Percentiles rank a stretch among this genome's conserved stretches.
Evolutionary conservation across 2,797 vertebrate genomes (phyloP).

Genomic region (Hirundo rustica): DNA sequence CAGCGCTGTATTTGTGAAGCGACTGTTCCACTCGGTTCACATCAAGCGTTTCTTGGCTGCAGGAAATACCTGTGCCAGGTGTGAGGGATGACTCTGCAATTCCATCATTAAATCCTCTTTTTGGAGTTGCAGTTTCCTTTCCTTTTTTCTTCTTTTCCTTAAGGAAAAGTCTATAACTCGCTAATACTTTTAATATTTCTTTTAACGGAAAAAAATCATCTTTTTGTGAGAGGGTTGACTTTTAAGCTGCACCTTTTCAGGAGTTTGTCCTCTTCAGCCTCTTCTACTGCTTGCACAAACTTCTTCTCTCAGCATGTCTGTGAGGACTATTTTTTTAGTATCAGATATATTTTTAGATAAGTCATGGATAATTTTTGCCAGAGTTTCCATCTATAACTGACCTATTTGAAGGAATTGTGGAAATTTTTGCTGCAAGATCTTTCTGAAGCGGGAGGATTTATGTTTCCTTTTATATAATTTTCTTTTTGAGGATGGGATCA

Average conservation of each 20-base stretch:
- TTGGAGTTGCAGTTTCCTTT: neutral
- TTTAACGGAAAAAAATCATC: neutral
- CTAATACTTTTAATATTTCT: neutral
- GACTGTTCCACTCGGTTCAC: neutral
- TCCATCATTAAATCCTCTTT: neutral
- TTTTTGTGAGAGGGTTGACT: neutral
- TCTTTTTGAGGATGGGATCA: neutral
- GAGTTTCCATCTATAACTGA: slow-evolving; percentile 40
- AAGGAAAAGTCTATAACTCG: neutral
- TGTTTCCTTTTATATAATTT: neutral
- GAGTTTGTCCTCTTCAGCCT: neutral
- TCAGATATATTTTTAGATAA: slow-evolving; percentile 18
- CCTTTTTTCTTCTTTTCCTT: neutral
- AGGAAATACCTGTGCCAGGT: neutral
- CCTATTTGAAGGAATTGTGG: slow-evolving; percentile 30
- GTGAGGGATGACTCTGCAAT: neutral
- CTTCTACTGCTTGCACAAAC: neutral
- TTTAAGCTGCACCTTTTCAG: neutral
- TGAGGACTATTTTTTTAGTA: neutral
- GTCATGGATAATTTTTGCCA: neutral
- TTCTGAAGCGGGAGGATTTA: neutral
- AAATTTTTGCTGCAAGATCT: neutral
- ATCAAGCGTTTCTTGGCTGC: neutral
- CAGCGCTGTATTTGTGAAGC: neutral
- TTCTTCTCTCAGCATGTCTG: neutral